Evolutionary conservation across 2,888 invertebrate species (phyloP).

Genomic region (Adela reaumurella): DNA sequence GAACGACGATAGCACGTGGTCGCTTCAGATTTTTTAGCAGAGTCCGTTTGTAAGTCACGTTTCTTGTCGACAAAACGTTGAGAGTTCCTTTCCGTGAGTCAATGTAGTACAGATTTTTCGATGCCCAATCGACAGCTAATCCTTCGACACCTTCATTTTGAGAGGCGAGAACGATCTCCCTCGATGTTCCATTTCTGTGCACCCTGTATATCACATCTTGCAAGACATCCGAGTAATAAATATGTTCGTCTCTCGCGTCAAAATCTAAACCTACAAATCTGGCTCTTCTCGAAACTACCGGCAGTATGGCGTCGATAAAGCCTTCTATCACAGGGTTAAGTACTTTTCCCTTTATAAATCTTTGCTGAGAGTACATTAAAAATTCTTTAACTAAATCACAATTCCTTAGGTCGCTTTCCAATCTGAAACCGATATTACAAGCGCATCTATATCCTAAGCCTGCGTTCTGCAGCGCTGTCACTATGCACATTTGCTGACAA

Average conservation of each 20-base stretch:
- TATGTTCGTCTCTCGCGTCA: constrained; percentile 83
- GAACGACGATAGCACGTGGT: constrained; percentile 93
- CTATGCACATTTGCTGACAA: constrained; percentile 92
- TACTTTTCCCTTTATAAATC: constrained; percentile 92
- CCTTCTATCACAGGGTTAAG: constrained; percentile 84
- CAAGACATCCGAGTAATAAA: constrained; percentile 96
- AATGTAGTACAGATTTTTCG: constrained; percentile 93
- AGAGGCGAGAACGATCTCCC: constrained; percentile 88
- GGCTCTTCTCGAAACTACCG: constrained; percentile 86
- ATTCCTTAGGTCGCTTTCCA: constrained; percentile 70
- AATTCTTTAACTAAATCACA: constrained; percentile 84
- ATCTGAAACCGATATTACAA: constrained; percentile 82
- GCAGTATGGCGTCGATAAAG: constrained; percentile 92
- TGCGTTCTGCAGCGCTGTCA: constrained; percentile 70
- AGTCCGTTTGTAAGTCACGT: constrained; percentile 79
- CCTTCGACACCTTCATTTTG: constrained; percentile 98
- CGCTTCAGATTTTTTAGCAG: constrained; percentile 84
- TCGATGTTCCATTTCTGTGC: constrained; percentile 72
- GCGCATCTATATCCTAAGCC: constrained; percentile 87
- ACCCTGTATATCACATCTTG: constrained; percentile 91
- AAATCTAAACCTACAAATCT: constrained; percentile 95
- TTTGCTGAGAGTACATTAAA: constrained; percentile 91
- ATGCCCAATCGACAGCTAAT: constrained; percentile 92
- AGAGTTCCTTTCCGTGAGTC: constrained; percentile 92
- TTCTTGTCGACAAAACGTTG: constrained; percentile 85